Percentiles rank a stretch among this genome's conserved stretches.
These are phyloP conservation scores for Eledona agricola DNA, from an alignment of 2,888 invertebrate genomes.

Conservation along the genomic window DNA sequence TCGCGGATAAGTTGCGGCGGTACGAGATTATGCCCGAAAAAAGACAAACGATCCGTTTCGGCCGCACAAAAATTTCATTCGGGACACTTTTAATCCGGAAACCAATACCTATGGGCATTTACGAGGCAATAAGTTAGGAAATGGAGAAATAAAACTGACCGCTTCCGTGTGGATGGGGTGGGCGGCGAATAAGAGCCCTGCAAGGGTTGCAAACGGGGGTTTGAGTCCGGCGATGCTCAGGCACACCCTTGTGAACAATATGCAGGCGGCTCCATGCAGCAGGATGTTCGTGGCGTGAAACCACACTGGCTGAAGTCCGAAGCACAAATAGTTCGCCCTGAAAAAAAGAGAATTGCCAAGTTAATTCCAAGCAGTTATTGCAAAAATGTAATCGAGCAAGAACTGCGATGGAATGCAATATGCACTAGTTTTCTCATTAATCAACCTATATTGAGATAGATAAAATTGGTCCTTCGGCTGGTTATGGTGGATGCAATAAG, in stretches of 20 bases:
- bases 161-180: conserved; percentile 93
- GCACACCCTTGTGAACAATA: conserved; percentile 75
- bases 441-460: conserved; percentile 11
- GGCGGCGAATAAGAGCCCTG: conserved; percentile 81
- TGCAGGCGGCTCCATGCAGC: conserved; percentile 78
- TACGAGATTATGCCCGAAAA: no score
- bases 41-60: conserved; percentile 29
- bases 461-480: conserved; percentile 10
- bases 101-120: conserved; percentile 44
- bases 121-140: conserved; percentile 42
- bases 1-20: conserved; percentile 17
- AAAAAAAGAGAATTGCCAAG: conserved; percentile 62
- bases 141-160: conserved; percentile 68
- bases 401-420: neutral
- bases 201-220: conserved; percentile 75
- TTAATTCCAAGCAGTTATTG: no score
- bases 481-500: conserved; percentile 31
- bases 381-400: no score
- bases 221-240: conserved; percentile 73
- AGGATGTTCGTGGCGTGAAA: conserved; percentile 83
- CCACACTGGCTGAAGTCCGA: conserved; percentile 77
- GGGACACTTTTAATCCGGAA: conserved; percentile 37
- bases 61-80: conserved; percentile 33
- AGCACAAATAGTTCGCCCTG: conserved; percentile 79
- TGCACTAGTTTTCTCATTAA: conserved; percentile 4